These are phyloP conservation scores for Eulemur macaco DNA, from an alignment of 2,113 vertebrate species.

Conservation along the genomic window DNA sequence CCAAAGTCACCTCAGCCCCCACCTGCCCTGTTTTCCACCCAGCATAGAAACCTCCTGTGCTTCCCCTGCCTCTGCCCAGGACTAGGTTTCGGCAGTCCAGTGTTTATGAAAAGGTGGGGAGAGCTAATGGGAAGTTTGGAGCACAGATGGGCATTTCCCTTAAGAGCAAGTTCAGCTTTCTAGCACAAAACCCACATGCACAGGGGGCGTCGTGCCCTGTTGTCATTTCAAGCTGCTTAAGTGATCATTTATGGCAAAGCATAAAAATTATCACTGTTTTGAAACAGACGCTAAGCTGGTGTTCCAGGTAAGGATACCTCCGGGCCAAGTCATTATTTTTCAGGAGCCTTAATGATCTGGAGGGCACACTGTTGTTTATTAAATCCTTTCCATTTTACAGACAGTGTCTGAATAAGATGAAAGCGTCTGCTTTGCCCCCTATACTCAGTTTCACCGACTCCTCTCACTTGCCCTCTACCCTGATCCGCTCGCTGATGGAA, in stretches of 20 bases:
- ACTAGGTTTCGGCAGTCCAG: background rate
- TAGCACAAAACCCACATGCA: constrained; percentile 2
- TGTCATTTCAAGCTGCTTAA: constrained; percentile 61
- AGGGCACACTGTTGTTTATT: background rate
- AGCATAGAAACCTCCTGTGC: background rate
- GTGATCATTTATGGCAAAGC: constrained; percentile 62
- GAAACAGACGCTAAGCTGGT: constrained; percentile 57
- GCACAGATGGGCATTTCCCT: constrained; percentile 13
- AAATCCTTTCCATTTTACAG: background rate
- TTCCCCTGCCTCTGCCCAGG: background rate
- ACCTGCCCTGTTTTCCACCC: background rate
- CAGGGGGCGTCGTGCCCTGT: background rate
- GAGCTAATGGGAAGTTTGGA: background rate
- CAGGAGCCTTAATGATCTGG: constrained; percentile 62
- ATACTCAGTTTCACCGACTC: background rate
- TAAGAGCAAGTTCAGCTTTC: constrained; percentile 40
- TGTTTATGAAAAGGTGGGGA: background rate
- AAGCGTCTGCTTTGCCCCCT: background rate
- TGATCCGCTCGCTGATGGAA: background rate
- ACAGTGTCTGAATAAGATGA: background rate
- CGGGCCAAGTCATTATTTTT: constrained; percentile 60
- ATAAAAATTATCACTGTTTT: constrained; percentile 75
- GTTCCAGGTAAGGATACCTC: constrained; percentile 58
- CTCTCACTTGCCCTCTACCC: background rate
- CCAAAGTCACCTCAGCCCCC: background rate